Conservation (phyloP, 2,797 vertebrate species). For the Coluber constrictor region DNA sequence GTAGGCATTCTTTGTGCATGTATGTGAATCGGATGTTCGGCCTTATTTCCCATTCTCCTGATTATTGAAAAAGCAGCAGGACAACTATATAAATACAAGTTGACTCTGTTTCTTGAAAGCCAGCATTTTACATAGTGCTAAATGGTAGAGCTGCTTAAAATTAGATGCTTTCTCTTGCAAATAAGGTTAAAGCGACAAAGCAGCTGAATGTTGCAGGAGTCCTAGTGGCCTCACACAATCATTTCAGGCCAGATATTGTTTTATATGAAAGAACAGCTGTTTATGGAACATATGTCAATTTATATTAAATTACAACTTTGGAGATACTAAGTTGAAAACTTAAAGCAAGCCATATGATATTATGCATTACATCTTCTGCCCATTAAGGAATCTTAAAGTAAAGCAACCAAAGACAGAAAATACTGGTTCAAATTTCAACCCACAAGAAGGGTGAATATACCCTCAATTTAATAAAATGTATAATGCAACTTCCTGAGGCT, state of each 20-base stretch:
- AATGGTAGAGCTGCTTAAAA: slow-evolving; percentile 67
- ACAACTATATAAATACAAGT: slow-evolving; percentile 52
- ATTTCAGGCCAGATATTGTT: slow-evolving; percentile 79
- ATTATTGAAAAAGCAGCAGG: slow-evolving; percentile 55
- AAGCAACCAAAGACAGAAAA: slow-evolving; percentile 94
- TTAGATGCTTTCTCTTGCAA: slow-evolving; percentile 70
- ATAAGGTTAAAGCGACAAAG: slow-evolving; percentile 78
- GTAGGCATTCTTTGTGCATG: slow-evolving; percentile 37
- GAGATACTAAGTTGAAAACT: slow-evolving; percentile 87
- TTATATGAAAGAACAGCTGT: slow-evolving; percentile 79
- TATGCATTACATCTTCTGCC: slow-evolving; percentile 80
- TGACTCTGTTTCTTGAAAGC: slow-evolving; percentile 57
- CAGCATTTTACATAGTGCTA: slow-evolving; percentile 59
- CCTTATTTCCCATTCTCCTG: slow-evolving; percentile 48
- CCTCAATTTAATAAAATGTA: slow-evolving; percentile 95
- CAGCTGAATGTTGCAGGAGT: slow-evolving; percentile 75
- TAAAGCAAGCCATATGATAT: slow-evolving; percentile 90
- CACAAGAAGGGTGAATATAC: slow-evolving; percentile 91
- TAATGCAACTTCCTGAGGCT: slow-evolving; percentile 93
- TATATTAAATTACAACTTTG: slow-evolving; percentile 92
- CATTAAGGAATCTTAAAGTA: slow-evolving; percentile 92
- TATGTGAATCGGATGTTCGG: slow-evolving; percentile 31
- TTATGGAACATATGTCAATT: slow-evolving; percentile 89
- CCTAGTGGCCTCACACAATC: slow-evolving; percentile 80
- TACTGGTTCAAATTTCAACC: slow-evolving; percentile 91